Percentiles rank a stretch among this genome's conserved stretches.
Conservation (phyloP, 2,113 vertebrate species). For the Semicossyphus pulcher region DNA sequence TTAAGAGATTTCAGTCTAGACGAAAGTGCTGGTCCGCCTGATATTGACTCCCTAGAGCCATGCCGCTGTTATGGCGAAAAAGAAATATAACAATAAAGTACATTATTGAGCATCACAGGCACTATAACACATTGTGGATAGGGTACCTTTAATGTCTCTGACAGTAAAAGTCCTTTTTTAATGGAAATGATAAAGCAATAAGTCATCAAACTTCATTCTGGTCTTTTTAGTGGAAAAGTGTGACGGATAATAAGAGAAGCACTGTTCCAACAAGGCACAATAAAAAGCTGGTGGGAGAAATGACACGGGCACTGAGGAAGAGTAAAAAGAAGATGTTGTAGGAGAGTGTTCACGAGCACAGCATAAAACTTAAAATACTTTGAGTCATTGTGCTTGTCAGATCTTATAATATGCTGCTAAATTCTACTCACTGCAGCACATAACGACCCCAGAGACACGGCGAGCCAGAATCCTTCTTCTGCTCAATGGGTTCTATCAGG, state of each 20-base stretch:
- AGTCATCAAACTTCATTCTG: conserved; percentile 48
- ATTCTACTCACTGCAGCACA: conserved; percentile 30
- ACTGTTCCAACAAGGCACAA: conserved; percentile 30
- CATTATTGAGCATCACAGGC: conserved; percentile 20
- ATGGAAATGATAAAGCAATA: conserved; percentile 48
- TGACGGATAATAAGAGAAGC: conserved; percentile 40
- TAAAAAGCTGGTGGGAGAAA: conserved; percentile 34
- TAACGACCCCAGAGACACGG: conserved; percentile 2
- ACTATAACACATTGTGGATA: conserved; percentile 8
- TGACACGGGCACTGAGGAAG: conserved; percentile 20
- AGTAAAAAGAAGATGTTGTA: conserved; percentile 39
- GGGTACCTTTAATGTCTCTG: conserved; percentile 3
- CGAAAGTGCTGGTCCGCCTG: background rate
- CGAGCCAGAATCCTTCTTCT: background rate
- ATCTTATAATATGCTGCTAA: conserved; percentile 42
- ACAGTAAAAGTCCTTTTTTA: conserved; percentile 25
- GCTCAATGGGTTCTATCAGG: conserved; percentile 7
- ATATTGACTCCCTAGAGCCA: conserved; percentile 10
- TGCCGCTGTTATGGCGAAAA: background rate
- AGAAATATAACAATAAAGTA: conserved; percentile 26
- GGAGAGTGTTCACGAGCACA: conserved; percentile 23
- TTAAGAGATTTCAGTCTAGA: conserved; percentile 28
- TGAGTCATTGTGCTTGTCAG: conserved; percentile 34
- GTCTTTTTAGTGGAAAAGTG: conserved; percentile 51
- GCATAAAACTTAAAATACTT: conserved; percentile 35